A percentile compares a stretch with the other conserved stretches of the same genome.
These are phyloP conservation scores for Epiblema foenella DNA, from an alignment of 2,888 invertebrate genomes.

Conservation along the genomic window DNA sequence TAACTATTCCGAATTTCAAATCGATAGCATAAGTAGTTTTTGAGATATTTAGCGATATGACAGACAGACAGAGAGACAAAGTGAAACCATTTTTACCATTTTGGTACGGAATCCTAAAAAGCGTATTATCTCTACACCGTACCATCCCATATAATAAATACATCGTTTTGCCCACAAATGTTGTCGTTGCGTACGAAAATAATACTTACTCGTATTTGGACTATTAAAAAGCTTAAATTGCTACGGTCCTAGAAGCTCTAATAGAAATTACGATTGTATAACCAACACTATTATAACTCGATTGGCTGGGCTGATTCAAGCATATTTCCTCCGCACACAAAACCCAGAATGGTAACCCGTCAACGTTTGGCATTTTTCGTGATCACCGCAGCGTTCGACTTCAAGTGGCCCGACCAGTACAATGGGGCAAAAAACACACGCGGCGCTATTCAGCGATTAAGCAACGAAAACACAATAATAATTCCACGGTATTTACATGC, in stretches of 20 bases:
- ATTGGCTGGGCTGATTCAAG: slow-evolving; percentile 53
- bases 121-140: too few relatives aligned
- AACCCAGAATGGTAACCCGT: slow-evolving; percentile 58
- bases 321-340: slow-evolving; percentile 68
- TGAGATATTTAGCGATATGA: too few relatives aligned
- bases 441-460: slow-evolving; percentile 75
- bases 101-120: too few relatives aligned
- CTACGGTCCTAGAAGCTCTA: slow-evolving; percentile 40
- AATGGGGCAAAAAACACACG: slow-evolving; percentile 77
- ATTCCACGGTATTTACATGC: slow-evolving; percentile 53
- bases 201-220: slow-evolving; percentile 50
- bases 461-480: slow-evolving; percentile 82
- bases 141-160: too few relatives aligned
- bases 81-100: too few relatives aligned
- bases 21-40: too few relatives aligned
- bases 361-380: slow-evolving; percentile 67
- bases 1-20: too few relatives aligned
- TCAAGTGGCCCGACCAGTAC: slow-evolving; percentile 69
- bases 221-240: slow-evolving; percentile 48
- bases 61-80: too few relatives aligned
- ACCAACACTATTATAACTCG: slow-evolving; percentile 48
- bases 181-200: slow-evolving; percentile 47
- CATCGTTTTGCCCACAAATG: slow-evolving; percentile 8
- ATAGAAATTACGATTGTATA: slow-evolving; percentile 48
- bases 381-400: slow-evolving; percentile 75